phyloP scores from a whole-genome alignment of 1,140 invertebrate genomes.

The Drosophila guanche region DNA sequence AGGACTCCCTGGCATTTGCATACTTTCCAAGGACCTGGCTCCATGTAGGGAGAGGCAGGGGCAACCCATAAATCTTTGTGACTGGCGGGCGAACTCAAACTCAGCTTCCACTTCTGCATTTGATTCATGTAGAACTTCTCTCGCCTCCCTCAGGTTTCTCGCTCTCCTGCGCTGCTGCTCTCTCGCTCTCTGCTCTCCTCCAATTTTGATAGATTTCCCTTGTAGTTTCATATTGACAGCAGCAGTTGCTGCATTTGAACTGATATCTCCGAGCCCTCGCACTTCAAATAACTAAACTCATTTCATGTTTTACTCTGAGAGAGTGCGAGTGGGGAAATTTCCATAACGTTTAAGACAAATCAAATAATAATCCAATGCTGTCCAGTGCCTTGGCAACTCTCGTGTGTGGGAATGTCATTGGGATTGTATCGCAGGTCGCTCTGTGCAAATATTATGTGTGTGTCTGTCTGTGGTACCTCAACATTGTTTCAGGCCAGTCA shows the following conservation, averaged over 20 bases:
- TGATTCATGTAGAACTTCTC: constrained; percentile 54
- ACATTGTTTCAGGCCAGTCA: too few relatives aligned
- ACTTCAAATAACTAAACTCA: constrained; percentile 8
- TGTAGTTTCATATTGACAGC: constrained; percentile 35
- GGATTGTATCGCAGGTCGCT: neutral
- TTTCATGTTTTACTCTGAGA: constrained; percentile 13
- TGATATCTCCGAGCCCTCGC: constrained; percentile 1
- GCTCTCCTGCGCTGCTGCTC: constrained; percentile 15
- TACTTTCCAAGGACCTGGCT: constrained; percentile 24
- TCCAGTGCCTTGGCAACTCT: constrained; percentile 16
- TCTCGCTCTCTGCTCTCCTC: neutral
- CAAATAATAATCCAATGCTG: constrained; percentile 61
- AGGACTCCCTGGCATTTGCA: constrained; percentile 41
- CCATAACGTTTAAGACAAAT: constrained; percentile 49
- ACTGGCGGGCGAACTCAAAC: constrained; percentile 59
- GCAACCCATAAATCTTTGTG: constrained; percentile 51
- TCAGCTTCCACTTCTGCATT: constrained; percentile 54
- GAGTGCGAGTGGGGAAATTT: constrained; percentile 28
- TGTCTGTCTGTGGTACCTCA: constrained; percentile 23
- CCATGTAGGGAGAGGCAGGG: constrained; percentile 1
- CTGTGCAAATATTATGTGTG: constrained; percentile 1
- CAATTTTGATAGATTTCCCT: constrained; percentile 58
- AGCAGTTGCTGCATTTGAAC: constrained; percentile 9
- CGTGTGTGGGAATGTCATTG: constrained; percentile 19
- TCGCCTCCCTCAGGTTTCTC: neutral